Evolutionary conservation across 2,113 vertebrate species (phyloP).

Genomic region (Apodemus speciosus): DNA sequence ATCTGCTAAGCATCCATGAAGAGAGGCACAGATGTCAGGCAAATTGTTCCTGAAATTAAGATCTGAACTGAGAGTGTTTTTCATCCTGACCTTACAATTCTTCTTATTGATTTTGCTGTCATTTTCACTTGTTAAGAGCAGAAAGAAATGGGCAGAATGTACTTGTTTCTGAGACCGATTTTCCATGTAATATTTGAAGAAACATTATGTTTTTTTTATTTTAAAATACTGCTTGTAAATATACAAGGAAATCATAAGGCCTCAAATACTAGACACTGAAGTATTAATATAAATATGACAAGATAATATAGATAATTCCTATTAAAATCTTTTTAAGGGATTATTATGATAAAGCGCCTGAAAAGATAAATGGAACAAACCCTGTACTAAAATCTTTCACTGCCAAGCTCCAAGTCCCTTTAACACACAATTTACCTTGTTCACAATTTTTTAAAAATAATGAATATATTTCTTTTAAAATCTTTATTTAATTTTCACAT

Average conservation of each 20-base stretch:
- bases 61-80: constrained; percentile 72
- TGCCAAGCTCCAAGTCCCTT: neutral
- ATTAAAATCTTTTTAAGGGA: neutral
- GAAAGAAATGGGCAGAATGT: constrained; percentile 54
- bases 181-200: neutral
- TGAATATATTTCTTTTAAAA: neutral
- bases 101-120: constrained; percentile 83
- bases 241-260: rapidly evolving
- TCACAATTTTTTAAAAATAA: neutral
- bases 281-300: neutral
- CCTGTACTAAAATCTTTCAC: neutral
- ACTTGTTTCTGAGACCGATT: constrained; percentile 40
- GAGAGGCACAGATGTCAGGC: constrained; percentile 72
- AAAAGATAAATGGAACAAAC: neutral
- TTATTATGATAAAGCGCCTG: neutral
- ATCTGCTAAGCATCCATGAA: constrained; percentile 79
- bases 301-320: neutral
- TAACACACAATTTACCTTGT: neutral
- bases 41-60: constrained; percentile 87
- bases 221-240: neutral
- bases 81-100: constrained; percentile 82
- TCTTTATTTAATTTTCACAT: neutral
- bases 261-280: neutral
- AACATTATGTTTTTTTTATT: neutral
- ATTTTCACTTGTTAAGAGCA: constrained; percentile 78